Percentiles rank a stretch among this genome's conserved stretches.
These are phyloP conservation scores for Schizotus pectinicornis DNA, from an alignment of 2,888 invertebrate genomes.

Conservation along the genomic window DNA sequence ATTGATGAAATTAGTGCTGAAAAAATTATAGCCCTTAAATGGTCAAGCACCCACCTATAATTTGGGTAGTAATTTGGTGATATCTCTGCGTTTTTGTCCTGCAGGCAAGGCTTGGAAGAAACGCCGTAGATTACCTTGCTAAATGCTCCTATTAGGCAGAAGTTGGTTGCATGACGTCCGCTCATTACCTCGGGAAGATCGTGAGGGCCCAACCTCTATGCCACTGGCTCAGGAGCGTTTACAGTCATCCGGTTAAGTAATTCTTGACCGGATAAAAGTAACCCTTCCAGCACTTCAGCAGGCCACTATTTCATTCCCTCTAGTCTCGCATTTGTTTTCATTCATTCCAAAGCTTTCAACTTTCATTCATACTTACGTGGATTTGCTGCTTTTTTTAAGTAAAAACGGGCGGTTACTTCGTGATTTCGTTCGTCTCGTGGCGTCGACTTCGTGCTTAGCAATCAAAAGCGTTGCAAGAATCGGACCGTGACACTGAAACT, in stretches of 20 bases:
- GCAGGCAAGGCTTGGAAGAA: constrained; percentile 1
- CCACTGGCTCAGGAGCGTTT: constrained; percentile 36
- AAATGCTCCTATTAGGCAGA: constrained; percentile 36
- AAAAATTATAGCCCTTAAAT: no score
- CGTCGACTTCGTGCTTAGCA: background rate
- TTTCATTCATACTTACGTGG: constrained; percentile 10
- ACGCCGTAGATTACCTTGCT: constrained; percentile 29
- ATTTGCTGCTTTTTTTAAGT: background rate
- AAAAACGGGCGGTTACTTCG: background rate
- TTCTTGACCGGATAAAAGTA: constrained; percentile 20
- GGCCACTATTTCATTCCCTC: constrained; percentile 6
- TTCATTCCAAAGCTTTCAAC: constrained; percentile 19
- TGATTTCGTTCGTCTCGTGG: no score
- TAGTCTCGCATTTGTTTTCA: constrained; percentile 12
- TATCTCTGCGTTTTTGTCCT: background rate
- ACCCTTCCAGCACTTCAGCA: constrained; percentile 16
- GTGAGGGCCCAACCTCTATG: constrained; percentile 38
- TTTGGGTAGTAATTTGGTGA: constrained; percentile 14
- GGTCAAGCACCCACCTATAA: no score
- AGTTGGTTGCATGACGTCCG: constrained; percentile 36
- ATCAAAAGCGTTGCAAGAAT: background rate
- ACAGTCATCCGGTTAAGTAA: constrained; percentile 27
- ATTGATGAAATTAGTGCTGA: no score
- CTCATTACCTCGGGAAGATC: constrained; percentile 37
- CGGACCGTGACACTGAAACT: background rate